Percentiles rank a stretch among this genome's conserved stretches.
These are phyloP conservation scores for Philereme transversata DNA, from an alignment of 2,888 invertebrate species.

Conservation along the genomic window DNA sequence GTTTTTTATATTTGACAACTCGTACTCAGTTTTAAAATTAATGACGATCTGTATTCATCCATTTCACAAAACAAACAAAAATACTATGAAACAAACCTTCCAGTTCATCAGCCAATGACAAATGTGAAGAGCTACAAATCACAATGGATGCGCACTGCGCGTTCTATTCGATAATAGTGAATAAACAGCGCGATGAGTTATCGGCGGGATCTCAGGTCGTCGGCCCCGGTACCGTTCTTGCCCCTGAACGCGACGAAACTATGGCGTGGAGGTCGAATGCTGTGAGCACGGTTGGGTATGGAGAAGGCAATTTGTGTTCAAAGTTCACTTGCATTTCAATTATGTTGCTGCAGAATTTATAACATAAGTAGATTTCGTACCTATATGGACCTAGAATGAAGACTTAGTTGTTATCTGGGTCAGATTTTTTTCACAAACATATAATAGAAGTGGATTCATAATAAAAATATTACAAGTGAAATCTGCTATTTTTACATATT, in stretches of 20 bases:
- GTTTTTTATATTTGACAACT: too few species aligned
- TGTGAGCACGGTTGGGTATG: constrained; percentile 38
- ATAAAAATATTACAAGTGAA: too few species aligned
- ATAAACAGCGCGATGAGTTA: constrained; percentile 81
- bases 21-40: constrained; percentile 12
- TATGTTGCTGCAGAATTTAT: too few species aligned
- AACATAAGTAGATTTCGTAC: too few species aligned
- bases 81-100: constrained; percentile 9
- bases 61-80: constrained; percentile 20
- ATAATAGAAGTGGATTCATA: too few species aligned
- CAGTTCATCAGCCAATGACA: constrained; percentile 35
- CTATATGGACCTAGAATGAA: too few species aligned
- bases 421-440: too few species aligned
- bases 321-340: not conserved
- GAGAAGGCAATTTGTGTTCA: constrained; percentile 50
- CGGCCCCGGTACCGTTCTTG: constrained; percentile 82
- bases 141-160: constrained; percentile 38
- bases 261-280: constrained; percentile 41
- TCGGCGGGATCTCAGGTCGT: constrained; percentile 80
- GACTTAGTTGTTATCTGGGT: too few species aligned
- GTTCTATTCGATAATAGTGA: constrained; percentile 73
- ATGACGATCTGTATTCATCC: constrained; percentile 31
- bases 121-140: constrained; percentile 46
- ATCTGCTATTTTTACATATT: too few species aligned
- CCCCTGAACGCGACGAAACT: constrained; percentile 79